These are phyloP conservation scores for Cotesia typhae DNA, from an alignment of 1,140 invertebrate genomes.

Conservation along the genomic window DNA sequence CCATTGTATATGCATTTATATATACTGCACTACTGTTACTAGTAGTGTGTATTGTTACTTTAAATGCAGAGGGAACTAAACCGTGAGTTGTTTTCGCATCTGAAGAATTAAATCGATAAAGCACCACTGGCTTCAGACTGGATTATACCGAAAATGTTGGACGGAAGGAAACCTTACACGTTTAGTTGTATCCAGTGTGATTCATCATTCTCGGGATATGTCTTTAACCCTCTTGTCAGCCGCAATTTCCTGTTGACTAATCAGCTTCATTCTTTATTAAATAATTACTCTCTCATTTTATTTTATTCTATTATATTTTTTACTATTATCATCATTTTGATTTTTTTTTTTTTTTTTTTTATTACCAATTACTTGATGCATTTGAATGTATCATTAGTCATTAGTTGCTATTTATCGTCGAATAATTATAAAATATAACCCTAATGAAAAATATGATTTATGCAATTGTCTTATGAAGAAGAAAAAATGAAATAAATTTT, in stretches of 20 bases:
- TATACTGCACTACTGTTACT: not conserved
- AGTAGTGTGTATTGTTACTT: not conserved
- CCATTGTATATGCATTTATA: not conserved
- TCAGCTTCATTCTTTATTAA: conserved; percentile 16
- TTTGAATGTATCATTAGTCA: conserved; percentile 16
- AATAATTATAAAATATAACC: not conserved
- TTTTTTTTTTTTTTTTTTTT: conserved; percentile 27
- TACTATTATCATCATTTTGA: conserved; percentile 7
- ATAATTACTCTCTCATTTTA: conserved; percentile 11
- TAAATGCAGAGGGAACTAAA: not conserved
- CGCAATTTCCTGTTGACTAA: conserved; percentile 4
- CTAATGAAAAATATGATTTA: conserved; percentile 16
- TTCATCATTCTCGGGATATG: conserved; percentile 10
- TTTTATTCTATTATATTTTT: not conserved
- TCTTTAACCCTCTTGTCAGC: conserved; percentile 8
- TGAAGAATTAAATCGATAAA: conserved; percentile 26
- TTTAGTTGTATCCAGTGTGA: not conserved
- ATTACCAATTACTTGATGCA: conserved; percentile 31
- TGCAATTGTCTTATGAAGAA: not conserved
- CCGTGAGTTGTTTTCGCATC: conserved; percentile 20
- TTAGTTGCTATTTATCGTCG: conserved; percentile 18
- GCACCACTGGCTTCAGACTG: conserved; percentile 11
- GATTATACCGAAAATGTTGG: conserved; percentile 15
- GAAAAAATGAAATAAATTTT: conserved; percentile 1
- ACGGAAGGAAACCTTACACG: conserved; percentile 31